Evolutionary conservation across 2,888 invertebrate species (phyloP).

Genomic region (Lasioglossum lativentre): DNA sequence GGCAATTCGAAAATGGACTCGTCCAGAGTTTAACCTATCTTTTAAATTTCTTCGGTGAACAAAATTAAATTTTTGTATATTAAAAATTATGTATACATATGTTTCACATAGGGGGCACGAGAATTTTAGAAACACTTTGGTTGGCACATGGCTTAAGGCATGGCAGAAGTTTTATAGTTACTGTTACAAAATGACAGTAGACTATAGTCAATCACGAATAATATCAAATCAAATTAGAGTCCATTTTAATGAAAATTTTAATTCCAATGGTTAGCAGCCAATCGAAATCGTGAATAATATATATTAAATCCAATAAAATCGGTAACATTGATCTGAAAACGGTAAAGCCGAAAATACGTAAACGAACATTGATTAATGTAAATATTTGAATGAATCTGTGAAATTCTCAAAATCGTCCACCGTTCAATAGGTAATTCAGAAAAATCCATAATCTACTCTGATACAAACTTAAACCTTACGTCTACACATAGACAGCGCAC

Average conservation of each 20-base stretch:
- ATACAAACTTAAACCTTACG: background rate
- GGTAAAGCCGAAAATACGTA: background rate
- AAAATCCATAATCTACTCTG: background rate
- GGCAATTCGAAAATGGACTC: no score
- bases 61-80: no score
- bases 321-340: background rate
- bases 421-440: background rate
- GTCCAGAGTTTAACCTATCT: no score
- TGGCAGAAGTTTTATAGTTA: no score
- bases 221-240: background rate
- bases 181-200: no score
- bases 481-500: background rate
- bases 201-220: background rate
- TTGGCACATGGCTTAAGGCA: no score
- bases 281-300: background rate
- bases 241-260: background rate
- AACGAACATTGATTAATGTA: no score
- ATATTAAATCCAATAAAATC: background rate
- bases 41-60: no score
- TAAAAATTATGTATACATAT: no score
- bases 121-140: no score
- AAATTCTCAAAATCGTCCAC: background rate
- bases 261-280: background rate
- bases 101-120: no score
- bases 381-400: no score